Conservation (phyloP, 1,140 invertebrate species). For the Drosophila miranda region DNA sequence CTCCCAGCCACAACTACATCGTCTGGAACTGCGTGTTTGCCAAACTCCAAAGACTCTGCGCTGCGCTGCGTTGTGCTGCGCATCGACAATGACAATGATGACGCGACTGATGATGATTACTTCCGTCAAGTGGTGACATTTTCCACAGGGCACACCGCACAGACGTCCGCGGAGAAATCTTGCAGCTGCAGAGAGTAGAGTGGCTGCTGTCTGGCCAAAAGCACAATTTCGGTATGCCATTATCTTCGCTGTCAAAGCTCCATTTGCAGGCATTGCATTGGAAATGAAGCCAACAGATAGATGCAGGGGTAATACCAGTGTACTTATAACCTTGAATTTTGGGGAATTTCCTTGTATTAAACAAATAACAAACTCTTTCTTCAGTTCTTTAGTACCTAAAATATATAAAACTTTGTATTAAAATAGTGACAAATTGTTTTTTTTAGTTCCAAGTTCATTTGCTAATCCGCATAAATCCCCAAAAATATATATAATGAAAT, state of each 20-base stretch:
- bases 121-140: slow-evolving; percentile 51
- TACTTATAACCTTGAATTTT: slow-evolving; percentile 1
- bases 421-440: neutral
- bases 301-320: slow-evolving; percentile 5
- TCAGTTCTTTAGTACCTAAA: too few species aligned
- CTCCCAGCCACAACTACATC: slow-evolving; percentile 37
- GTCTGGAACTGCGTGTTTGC: slow-evolving; percentile 40
- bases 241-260: neutral
- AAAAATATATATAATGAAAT: slow-evolving; percentile 16
- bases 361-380: too few species aligned
- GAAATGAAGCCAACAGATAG: slow-evolving; percentile 2
- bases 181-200: slow-evolving; percentile 13
- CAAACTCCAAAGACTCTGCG: slow-evolving; percentile 31
- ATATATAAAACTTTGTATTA: neutral
- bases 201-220: slow-evolving; percentile 12
- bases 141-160: slow-evolving; percentile 32
- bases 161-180: slow-evolving; percentile 32
- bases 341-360: too few species aligned
- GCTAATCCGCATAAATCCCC: slow-evolving; percentile 1
- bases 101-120: slow-evolving; percentile 48
- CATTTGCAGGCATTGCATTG: slow-evolving; percentile 4
- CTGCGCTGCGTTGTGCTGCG: slow-evolving; percentile 3
- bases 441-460: slow-evolving; percentile 1
- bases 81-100: slow-evolving; percentile 14
- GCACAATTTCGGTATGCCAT: slow-evolving; percentile 5